phyloP scores from a whole-genome alignment of 2,888 invertebrate genomes.

The Mayetiola destructor region DNA sequence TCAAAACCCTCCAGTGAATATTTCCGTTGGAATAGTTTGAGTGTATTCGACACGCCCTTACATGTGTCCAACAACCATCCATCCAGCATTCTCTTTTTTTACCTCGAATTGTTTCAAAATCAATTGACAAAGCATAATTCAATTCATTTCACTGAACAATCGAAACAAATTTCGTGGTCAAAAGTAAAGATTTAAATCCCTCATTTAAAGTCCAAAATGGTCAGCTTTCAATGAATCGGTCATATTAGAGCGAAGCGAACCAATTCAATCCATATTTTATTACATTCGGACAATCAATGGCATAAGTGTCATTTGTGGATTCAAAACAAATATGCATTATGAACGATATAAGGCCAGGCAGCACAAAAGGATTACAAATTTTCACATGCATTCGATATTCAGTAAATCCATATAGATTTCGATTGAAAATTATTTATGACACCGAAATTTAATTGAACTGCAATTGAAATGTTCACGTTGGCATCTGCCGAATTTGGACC shows the following conservation, averaged over 20 bases:
- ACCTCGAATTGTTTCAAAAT: not conserved
- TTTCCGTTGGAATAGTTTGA: not conserved
- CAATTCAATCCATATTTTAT: constrained; percentile 11
- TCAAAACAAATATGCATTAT: too few species aligned
- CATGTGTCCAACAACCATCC: not conserved
- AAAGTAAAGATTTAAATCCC: constrained; percentile 9
- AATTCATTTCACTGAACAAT: too few species aligned
- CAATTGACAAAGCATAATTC: not conserved
- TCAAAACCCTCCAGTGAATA: not conserved
- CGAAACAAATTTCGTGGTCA: too few species aligned
- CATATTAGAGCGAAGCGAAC: not conserved
- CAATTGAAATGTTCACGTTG: too few species aligned
- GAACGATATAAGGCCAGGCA: too few species aligned
- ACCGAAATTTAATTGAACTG: too few species aligned
- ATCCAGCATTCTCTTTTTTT: too few species aligned
- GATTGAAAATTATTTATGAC: too few species aligned
- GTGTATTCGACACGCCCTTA: constrained; percentile 9
- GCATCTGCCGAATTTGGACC: constrained; percentile 10
- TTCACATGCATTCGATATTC: too few species aligned
- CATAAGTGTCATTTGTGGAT: too few species aligned
- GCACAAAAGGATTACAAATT: constrained; percentile 9
- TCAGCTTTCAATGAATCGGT: not conserved
- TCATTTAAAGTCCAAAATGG: not conserved
- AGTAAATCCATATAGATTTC: too few species aligned
- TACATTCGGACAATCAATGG: not conserved